Percentiles rank a stretch among this genome's conserved stretches.
Evolutionary conservation across 2,113 vertebrate species (phyloP).

Genomic region (Strix aluco): DNA sequence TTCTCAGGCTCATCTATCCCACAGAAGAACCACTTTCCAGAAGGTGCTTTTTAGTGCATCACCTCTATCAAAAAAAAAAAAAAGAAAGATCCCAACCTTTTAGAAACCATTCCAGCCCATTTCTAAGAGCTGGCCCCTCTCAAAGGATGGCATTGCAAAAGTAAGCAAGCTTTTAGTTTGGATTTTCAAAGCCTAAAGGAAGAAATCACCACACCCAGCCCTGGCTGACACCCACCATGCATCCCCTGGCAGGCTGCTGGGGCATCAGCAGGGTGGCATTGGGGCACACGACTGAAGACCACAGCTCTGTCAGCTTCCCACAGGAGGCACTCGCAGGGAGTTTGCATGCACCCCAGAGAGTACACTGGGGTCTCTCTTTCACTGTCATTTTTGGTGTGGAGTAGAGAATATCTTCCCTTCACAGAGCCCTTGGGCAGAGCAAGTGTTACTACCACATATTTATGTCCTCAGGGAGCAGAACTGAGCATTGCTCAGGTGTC

Average conservation of each 20-base stretch:
- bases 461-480: neutral
- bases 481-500: neutral
- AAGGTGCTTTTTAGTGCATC: neutral
- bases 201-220: neutral
- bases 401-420: neutral
- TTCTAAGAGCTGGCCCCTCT: neutral
- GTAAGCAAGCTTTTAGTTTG: neutral
- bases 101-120: neutral
- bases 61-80: neutral
- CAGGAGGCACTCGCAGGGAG: neutral
- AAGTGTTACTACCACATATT: neutral
- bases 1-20: neutral
- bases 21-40: neutral
- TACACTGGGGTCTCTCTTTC: neutral
- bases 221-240: neutral
- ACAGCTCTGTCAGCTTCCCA: neutral
- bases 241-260: neutral
- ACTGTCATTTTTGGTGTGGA: neutral
- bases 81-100: neutral
- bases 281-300: fast-evolving
- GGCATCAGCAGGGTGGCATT: too few relatives aligned
- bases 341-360: neutral
- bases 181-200: neutral
- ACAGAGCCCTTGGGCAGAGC: neutral
- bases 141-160: neutral